A percentile compares a stretch with the other conserved stretches of the same genome.
phyloP scores from a whole-genome alignment of 2,797 vertebrate species.

The Neosilurus hyrtlii region DNA sequence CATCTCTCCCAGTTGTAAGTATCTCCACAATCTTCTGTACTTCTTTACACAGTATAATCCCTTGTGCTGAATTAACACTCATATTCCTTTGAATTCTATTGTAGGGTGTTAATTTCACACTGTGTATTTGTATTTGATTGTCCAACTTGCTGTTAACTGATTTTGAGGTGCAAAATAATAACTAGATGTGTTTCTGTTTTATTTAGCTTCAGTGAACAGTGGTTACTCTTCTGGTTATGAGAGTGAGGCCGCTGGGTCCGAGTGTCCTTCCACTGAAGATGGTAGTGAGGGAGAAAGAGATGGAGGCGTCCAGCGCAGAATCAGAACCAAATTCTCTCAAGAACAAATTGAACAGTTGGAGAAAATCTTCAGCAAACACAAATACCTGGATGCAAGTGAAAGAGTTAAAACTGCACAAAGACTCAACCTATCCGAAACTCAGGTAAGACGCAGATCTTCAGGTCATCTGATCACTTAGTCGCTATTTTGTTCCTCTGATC shows the following conservation, averaged over 20 bases:
- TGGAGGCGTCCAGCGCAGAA: conserved; percentile 63
- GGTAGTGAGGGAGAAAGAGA: conserved; percentile 57
- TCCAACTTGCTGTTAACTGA: not conserved
- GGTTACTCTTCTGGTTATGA: conserved; percentile 75
- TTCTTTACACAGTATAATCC: not conserved
- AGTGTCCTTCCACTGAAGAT: conserved; percentile 63
- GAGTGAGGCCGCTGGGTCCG: conserved; percentile 67
- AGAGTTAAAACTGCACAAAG: conserved; percentile 76
- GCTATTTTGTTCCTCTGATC: not conserved
- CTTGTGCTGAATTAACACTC: too few species aligned
- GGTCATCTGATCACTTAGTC: too few species aligned
- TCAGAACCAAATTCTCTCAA: conserved; percentile 79
- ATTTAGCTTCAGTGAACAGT: conserved; percentile 66
- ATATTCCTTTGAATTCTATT: too few species aligned
- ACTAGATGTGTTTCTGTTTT: not conserved
- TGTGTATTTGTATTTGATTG: not conserved
- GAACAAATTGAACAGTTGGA: conserved; percentile 83
- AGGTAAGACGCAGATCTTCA: conserved; percentile 63
- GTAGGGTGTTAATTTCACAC: too few species aligned
- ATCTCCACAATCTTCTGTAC: not conserved
- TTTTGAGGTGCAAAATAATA: not conserved
- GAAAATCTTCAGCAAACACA: conserved; percentile 79
- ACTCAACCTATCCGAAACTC: conserved; percentile 80
- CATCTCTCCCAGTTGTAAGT: conserved; percentile 69
- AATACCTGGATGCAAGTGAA: conserved; percentile 78